phyloP scores from a whole-genome alignment of 1,140 invertebrate genomes.

The Uloborus diversus region DNA sequence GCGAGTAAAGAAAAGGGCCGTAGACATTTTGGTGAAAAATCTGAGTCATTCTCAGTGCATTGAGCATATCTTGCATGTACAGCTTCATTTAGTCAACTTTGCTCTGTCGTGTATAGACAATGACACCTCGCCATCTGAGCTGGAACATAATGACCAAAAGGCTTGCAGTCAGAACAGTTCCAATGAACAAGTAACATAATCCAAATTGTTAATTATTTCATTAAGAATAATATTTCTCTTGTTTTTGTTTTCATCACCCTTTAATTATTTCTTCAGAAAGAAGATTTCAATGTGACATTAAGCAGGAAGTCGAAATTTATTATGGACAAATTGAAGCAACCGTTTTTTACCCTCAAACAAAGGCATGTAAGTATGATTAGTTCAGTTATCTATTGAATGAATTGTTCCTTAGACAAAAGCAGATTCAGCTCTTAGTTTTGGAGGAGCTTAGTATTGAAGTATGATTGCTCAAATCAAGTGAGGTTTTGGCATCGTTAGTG shows the following conservation, averaged over 20 bases:
- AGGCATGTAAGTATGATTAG: constrained; percentile 43
- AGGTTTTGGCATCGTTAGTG: too few species aligned
- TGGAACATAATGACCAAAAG: constrained; percentile 14
- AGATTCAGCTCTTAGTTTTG: too few species aligned
- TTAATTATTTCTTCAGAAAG: constrained; percentile 18
- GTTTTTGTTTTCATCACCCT: neutral
- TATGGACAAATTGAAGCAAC: constrained; percentile 49
- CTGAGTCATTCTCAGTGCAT: constrained; percentile 76
- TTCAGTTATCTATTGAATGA: too few species aligned
- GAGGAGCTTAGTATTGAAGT: too few species aligned
- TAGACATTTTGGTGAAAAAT: constrained; percentile 68
- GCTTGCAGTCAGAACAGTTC: neutral
- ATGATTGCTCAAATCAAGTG: too few species aligned
- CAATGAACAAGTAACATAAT: constrained; percentile 27
- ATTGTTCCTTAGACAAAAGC: too few species aligned
- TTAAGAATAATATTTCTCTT: neutral
- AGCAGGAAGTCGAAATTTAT: constrained; percentile 43
- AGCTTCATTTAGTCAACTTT: constrained; percentile 81
- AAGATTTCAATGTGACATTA: constrained; percentile 36
- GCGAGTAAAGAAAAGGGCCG: constrained; percentile 62
- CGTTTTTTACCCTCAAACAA: constrained; percentile 44
- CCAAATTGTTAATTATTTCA: neutral
- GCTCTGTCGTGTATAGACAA: constrained; percentile 84
- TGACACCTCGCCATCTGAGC: constrained; percentile 80
- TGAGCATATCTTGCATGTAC: constrained; percentile 80